Evolutionary conservation across 1,140 invertebrate species (phyloP), one percentile per base, ranked within the genome.

Genomic region (Lucilia cuprina): DNA sequence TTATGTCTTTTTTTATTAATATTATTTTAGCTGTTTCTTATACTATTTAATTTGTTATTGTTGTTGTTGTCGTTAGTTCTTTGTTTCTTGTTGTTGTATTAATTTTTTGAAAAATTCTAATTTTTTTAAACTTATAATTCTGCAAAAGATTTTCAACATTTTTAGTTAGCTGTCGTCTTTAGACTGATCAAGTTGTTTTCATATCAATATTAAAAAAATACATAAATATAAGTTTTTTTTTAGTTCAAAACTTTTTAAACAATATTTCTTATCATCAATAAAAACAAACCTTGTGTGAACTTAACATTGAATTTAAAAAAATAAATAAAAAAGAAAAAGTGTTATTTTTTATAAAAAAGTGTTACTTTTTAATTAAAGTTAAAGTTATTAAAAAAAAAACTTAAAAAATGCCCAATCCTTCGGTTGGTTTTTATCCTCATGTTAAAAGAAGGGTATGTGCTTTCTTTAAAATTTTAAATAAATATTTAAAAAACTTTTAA

Each of bases 381-480:
- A 41, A 41, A 8, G n/a, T 8, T 41, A 41, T 78, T 10, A 47
- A n/a, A 78, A 47, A 78, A 5, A n/a, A 78, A 47, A 78, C 1
- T 19, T 5, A 78, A 10, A 75, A 75, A 80, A 89, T 89, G 88
- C 88, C 88, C 35, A 89, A 89, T 83, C 87, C 86, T 17, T 85
- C 88, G 41, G 87, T 89, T 85, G 88, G 88, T 74, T 88, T 89
- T 82, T 89, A 86, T 88, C 85, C 88, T 2, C 87, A 88, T 25
- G 86, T 89, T 47, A 89, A 89, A 21, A 83, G 88, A 84, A 88
- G 88, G 87, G 88, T 89, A 89, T 85, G 86, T 41, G n/a, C 25
- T 25, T 19, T 7, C n/a, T 41, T 41, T 41, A 2, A 41, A 41
- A 41, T 8, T 41, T 41, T 3, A 41, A 41, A 30, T 30, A 30